Conservation (phyloP, 2,113 vertebrate species). For the Damaliscus lunatus region DNA sequence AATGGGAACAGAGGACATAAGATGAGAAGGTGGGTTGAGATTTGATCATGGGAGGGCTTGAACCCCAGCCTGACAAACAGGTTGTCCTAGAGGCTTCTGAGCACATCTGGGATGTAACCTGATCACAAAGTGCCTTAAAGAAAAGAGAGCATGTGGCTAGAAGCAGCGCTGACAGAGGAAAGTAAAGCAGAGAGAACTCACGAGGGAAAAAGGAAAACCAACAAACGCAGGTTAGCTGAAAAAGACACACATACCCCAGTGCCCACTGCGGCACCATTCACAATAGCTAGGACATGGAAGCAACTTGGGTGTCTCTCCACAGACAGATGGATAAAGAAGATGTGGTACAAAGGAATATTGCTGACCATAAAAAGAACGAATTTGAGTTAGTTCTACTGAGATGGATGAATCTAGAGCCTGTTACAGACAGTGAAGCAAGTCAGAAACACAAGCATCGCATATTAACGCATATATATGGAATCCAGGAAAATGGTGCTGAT, state of each 20-base stretch:
- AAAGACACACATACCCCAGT: neutral
- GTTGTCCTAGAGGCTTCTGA: neutral
- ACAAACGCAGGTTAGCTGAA: neutral
- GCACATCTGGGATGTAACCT: neutral
- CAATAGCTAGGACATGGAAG: neutral
- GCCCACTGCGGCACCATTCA: accelerated
- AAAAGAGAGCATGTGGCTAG: neutral
- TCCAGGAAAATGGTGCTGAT: neutral
- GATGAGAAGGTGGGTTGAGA: neutral
- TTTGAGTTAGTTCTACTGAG: neutral
- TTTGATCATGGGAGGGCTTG: neutral
- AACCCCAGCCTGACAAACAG: neutral
- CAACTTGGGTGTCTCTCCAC: neutral
- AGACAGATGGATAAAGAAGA: neutral
- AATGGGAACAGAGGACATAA: neutral
- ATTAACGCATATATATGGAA: neutral
- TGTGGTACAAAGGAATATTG: neutral
- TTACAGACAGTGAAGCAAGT: neutral
- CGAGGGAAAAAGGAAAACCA: neutral
- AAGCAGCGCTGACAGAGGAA: neutral
- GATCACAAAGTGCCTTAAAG: neutral
- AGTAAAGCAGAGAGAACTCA: neutral
- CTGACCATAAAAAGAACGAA: neutral
- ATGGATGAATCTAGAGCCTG: neutral
- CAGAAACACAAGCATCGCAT: neutral